Evolutionary conservation across 2,888 invertebrate species (phyloP).

Genomic region (Charanyca ferruginea): DNA sequence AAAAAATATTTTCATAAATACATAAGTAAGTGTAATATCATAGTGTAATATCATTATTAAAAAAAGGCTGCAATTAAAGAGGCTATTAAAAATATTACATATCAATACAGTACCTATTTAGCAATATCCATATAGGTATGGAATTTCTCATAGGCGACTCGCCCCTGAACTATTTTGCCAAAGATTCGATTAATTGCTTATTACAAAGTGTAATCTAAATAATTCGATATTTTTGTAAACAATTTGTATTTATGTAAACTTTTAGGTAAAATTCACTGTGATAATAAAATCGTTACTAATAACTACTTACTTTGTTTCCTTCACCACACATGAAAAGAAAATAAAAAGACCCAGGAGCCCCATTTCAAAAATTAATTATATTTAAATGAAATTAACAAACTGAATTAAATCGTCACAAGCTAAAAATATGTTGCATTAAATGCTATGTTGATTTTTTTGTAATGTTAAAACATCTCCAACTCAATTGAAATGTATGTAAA

Average conservation of each 20-base stretch:
- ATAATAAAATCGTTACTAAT: constrained; percentile 75
- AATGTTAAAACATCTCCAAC: constrained; percentile 76
- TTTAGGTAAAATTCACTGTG: constrained; percentile 77
- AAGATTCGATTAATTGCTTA: constrained; percentile 66
- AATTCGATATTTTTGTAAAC: constrained; percentile 48
- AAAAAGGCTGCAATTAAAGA: constrained; percentile 5
- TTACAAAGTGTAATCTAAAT: constrained; percentile 33
- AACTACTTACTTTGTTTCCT: constrained; percentile 57
- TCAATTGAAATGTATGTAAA: constrained; percentile 81
- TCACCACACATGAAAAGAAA: constrained; percentile 46
- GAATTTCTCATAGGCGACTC: constrained; percentile 7
- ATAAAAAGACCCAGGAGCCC: constrained; percentile 62
- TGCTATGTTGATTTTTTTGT: constrained; percentile 78
- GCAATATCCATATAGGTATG: not conserved
- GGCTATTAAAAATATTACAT: constrained; percentile 13
- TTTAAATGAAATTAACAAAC: constrained; percentile 89
- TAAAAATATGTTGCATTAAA: constrained; percentile 83
- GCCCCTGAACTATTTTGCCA: constrained; percentile 64
- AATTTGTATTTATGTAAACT: constrained; percentile 54
- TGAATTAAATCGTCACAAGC: constrained; percentile 86
- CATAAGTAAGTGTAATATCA: too few relatives aligned
- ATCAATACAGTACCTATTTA: constrained; percentile 7
- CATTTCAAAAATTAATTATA: constrained; percentile 84
- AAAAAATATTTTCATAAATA: not conserved
- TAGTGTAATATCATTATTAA: not conserved